Base-by-base conservation (phyloP, 2,113 vertebrate species). In the Platichthys flesus region DNA sequence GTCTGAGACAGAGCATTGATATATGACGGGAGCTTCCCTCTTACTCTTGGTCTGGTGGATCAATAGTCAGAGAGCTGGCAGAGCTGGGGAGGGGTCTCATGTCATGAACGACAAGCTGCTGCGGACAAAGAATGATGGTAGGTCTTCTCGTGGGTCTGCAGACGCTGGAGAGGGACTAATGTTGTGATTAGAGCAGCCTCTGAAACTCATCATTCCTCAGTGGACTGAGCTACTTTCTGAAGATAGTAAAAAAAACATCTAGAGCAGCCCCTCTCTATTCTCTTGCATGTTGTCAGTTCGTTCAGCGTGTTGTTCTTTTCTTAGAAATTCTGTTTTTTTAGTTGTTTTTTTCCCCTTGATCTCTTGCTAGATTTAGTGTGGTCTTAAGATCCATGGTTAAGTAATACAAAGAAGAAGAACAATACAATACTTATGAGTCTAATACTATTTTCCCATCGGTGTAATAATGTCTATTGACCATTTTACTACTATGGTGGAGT, bases 61-160 rank as follows among this genome's bases (percentile, higher is more conserved):
- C 87, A 74, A 90, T 90, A 88, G 63, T 55, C 45, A 51, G 69
- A 70, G 68, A 78, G 60, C 37, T 9, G 40, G 70, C 58, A 51
- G 57, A 47, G 67, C 40, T 23, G 14, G n/a, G 63, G 67, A 74
- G 65, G 51, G 54, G 67, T 79, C 74, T 79, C 20, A 31, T 69
- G 47, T 78, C 24, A 52, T 61, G 37, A 71, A 65, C 15, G 37
- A 55, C 64, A 79, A 68, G 60, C 65, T 60, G 59, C 61, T 54
- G 71, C 71, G 58, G 66, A 65, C 79, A 21, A 65, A 89, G 73
- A 83, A 49, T 66, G 69, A 83, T 81, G 56, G 40, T 10, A 4
- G 75, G 31, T 69, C 62, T 74, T 40, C 49, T 76, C 61, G 21
- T 62, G 18, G 71, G 52, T 52, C 47, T 18, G 45, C 51, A 72